These are phyloP conservation scores for Chironomus tepperi DNA, from an alignment of 1,140 invertebrate species.

Conservation along the genomic window DNA sequence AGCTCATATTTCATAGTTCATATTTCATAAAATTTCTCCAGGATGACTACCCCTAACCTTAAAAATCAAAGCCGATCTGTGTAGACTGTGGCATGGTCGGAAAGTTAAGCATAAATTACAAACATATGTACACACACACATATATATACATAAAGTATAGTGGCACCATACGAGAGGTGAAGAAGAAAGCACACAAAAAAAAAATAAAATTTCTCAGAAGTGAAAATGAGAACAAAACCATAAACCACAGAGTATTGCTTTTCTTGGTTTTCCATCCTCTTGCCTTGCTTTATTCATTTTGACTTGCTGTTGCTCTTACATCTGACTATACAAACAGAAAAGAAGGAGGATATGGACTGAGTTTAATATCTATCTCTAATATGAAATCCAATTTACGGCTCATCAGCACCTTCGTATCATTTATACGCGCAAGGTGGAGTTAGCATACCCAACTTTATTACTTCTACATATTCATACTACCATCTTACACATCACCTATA, in stretches of 20 bases:
- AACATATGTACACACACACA: too few relatives aligned
- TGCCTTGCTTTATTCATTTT: too few relatives aligned
- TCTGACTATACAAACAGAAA: neutral
- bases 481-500: neutral
- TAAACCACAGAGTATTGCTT: neutral
- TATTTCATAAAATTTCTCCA: too few relatives aligned
- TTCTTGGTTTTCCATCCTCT: neutral
- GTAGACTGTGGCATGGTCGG: too few relatives aligned
- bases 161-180: neutral
- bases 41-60: too few relatives aligned
- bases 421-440: neutral
- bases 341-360: neutral
- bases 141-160: neutral
- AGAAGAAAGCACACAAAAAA: neutral
- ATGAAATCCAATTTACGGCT: slow-evolving; percentile 1
- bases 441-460: neutral
- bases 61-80: too few relatives aligned
- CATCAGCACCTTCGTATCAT: neutral
- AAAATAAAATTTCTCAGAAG: too few relatives aligned
- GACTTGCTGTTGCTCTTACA: neutral
- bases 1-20: too few relatives aligned
- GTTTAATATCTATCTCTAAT: slow-evolving; percentile 2
- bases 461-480: neutral
- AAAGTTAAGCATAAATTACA: too few relatives aligned
- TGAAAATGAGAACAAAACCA: neutral